Conservation (phyloP, 2,888 invertebrate species). For the Isotomurus palustris region DNA sequence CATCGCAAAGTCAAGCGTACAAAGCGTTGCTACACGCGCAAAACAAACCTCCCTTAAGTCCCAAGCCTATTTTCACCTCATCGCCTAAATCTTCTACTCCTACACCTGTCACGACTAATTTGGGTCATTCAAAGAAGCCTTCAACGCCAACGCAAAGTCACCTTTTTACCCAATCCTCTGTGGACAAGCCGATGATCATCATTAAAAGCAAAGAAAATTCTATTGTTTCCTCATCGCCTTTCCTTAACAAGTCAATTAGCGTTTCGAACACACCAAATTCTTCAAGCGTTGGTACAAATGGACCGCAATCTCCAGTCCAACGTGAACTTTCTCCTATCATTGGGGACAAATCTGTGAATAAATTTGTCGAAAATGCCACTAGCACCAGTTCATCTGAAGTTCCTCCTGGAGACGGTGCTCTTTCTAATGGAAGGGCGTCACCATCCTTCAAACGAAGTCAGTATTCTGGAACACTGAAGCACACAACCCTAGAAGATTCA, state of each 20-base stretch:
- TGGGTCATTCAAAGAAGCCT: background rate
- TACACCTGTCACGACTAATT: background rate
- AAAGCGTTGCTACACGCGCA: constrained; percentile 20
- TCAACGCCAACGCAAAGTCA: background rate
- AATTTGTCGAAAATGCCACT: no score
- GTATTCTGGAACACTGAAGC: constrained; percentile 2
- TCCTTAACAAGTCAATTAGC: background rate
- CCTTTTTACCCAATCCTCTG: background rate
- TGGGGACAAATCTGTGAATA: no score
- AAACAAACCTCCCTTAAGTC: constrained; percentile 42
- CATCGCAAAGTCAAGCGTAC: constrained; percentile 6
- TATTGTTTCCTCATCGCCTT: no score
- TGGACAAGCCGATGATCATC: constrained; percentile 10
- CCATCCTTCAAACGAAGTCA: constrained; percentile 1
- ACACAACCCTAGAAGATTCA: no score
- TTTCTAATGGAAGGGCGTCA: background rate
- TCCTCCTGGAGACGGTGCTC: background rate
- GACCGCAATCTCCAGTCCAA: no score
- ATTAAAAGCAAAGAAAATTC: background rate
- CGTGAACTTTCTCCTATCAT: no score
- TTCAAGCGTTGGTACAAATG: background rate
- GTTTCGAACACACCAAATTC: background rate
- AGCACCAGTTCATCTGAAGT: no score
- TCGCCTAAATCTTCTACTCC: constrained; percentile 25
- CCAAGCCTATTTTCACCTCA: constrained; percentile 42